phyloP scores from a whole-genome alignment of 2,113 vertebrate genomes.

The Turnix velox region DNA sequence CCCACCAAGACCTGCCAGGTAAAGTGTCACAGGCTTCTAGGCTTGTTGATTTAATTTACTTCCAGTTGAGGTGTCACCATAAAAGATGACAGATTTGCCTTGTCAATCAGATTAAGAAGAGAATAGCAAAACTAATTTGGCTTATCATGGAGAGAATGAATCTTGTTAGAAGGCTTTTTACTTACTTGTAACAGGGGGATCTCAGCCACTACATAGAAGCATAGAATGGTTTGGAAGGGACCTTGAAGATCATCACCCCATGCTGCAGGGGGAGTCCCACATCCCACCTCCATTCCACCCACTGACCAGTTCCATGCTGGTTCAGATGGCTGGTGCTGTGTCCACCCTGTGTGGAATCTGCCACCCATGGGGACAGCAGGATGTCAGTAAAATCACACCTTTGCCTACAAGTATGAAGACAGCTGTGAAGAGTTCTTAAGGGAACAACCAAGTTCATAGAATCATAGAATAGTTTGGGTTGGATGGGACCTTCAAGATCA shows the following conservation, averaged over 20 bases:
- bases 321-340: not conserved
- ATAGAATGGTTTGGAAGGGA: no score
- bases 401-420: not conserved
- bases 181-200: not conserved
- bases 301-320: fast-evolving
- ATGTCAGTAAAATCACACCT: no score
- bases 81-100: not conserved
- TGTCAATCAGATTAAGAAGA: not conserved
- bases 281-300: not conserved
- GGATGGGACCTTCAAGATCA: no score
- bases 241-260: no score
- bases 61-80: not conserved
- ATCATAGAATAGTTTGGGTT: no score
- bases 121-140: conserved; percentile 11
- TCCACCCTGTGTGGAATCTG: fast-evolving
- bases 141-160: not conserved
- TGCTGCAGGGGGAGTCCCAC: not conserved
- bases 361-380: not conserved
- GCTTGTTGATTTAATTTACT: not conserved
- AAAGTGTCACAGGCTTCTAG: not conserved
- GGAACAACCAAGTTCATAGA: not conserved
- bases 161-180: not conserved
- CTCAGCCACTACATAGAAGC: not conserved
- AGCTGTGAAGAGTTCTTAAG: not conserved
- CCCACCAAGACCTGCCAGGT: not conserved